These are phyloP conservation scores for Brachypterus glaber DNA, from an alignment of 2,888 invertebrate species.

Conservation along the genomic window DNA sequence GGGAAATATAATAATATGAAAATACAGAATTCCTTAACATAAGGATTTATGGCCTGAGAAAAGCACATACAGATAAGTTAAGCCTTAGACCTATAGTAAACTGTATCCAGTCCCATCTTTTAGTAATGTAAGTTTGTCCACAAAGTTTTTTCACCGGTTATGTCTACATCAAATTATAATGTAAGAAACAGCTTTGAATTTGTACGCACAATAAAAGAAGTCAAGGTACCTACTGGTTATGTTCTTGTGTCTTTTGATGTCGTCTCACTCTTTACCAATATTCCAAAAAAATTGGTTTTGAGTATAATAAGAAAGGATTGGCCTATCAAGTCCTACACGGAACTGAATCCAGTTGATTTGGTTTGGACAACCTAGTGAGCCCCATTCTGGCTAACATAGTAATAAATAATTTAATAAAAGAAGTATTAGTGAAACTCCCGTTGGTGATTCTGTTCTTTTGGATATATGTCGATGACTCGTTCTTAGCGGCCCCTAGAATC, in stretches of 20 bases:
- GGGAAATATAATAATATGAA: not conserved
- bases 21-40: not conserved
- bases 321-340: too few relatives aligned
- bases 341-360: too few relatives aligned
- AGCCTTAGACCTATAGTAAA: constrained; percentile 2
- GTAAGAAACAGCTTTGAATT: constrained; percentile 8
- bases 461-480: too few relatives aligned
- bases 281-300: too few relatives aligned
- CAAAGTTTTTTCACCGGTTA: constrained; percentile 3
- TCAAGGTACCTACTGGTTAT: constrained; percentile 4
- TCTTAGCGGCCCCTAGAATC: too few relatives aligned
- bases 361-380: too few relatives aligned
- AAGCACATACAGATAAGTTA: not conserved
- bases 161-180: constrained; percentile 8
- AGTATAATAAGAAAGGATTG: too few relatives aligned
- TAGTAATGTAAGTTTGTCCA: constrained; percentile 9
- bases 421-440: too few relatives aligned
- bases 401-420: too few relatives aligned
- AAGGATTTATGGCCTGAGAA: not conserved
- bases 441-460: too few relatives aligned
- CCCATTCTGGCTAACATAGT: too few relatives aligned
- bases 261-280: constrained; percentile 9
- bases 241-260: constrained; percentile 9
- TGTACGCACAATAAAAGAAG: constrained; percentile 1
- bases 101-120: constrained; percentile 5